A percentile compares a stretch with the other conserved stretches of the same genome.
These are phyloP conservation scores for Cygnus atratus DNA, from an alignment of 2,113 vertebrate species.

Conservation along the genomic window DNA sequence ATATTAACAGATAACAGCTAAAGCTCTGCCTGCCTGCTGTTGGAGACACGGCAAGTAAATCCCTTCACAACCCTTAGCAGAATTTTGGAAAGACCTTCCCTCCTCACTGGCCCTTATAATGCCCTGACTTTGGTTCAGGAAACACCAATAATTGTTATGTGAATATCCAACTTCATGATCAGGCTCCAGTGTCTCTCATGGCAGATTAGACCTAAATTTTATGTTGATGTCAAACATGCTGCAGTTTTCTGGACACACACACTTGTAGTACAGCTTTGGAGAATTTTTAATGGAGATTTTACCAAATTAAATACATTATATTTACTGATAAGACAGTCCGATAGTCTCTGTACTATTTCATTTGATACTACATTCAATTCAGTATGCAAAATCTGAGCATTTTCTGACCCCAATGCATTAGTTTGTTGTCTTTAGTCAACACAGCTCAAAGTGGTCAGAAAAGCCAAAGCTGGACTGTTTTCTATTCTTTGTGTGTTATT, in stretches of 20 bases:
- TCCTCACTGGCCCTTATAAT: background rate
- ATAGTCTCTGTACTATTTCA: background rate
- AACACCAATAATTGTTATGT: background rate
- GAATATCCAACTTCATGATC: background rate
- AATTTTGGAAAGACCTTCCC: background rate
- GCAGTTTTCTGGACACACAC: background rate
- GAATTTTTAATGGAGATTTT: background rate
- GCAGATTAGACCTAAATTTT: background rate
- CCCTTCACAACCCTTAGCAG: background rate
- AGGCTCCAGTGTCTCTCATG: background rate
- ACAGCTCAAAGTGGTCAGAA: background rate
- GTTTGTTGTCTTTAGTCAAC: background rate
- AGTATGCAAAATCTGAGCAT: background rate
- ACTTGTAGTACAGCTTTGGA: background rate
- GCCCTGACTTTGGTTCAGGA: background rate
- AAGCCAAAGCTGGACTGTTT: background rate
- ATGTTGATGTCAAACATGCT: background rate
- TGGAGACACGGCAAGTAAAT: background rate
- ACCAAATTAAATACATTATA: background rate
- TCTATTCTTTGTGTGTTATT: background rate
- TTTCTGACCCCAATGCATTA: rapidly evolving
- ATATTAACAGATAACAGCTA: background rate
- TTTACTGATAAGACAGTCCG: background rate
- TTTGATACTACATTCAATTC: background rate
- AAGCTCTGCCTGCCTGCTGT: background rate